These are phyloP conservation scores for Sebastes elongatus DNA, from an alignment of 2,797 vertebrate genomes.

Conservation along the genomic window DNA sequence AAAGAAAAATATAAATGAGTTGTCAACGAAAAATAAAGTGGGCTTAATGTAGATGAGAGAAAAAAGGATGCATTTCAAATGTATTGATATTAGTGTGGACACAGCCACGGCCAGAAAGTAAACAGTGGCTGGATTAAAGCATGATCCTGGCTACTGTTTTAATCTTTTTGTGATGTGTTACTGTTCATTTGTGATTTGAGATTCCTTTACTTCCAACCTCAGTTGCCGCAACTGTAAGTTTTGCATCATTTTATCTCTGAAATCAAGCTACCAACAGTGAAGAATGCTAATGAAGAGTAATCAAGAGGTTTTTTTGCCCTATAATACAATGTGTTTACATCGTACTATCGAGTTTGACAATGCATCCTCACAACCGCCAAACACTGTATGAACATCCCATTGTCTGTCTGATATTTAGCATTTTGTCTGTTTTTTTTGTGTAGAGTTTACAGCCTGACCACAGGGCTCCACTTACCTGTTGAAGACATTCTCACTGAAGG, in stretches of 20 bases:
- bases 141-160: not conserved
- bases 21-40: not conserved
- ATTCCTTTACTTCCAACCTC: not conserved
- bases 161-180: not conserved
- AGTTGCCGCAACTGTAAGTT: not conserved
- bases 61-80: not conserved
- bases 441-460: not conserved
- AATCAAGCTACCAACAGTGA: not conserved
- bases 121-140: not conserved
- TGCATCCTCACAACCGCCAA: not conserved
- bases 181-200: not conserved
- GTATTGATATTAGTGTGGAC: not conserved
- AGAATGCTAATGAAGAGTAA: not conserved
- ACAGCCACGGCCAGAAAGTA: not conserved
- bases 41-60: not conserved
- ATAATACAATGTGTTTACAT: not conserved
- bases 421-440: not conserved
- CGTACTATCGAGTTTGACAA: not conserved
- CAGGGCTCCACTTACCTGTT: slow-evolving; percentile 83
- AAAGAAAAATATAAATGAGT: not conserved
- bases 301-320: not conserved
- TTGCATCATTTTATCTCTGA: not conserved
- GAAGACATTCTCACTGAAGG: slow-evolving; percentile 92
- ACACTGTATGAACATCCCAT: not conserved
- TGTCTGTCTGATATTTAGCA: not conserved